Percentiles rank a stretch among this genome's conserved stretches.
Conservation (phyloP, 2,888 invertebrate species). For the Proisotoma minuta region DNA sequence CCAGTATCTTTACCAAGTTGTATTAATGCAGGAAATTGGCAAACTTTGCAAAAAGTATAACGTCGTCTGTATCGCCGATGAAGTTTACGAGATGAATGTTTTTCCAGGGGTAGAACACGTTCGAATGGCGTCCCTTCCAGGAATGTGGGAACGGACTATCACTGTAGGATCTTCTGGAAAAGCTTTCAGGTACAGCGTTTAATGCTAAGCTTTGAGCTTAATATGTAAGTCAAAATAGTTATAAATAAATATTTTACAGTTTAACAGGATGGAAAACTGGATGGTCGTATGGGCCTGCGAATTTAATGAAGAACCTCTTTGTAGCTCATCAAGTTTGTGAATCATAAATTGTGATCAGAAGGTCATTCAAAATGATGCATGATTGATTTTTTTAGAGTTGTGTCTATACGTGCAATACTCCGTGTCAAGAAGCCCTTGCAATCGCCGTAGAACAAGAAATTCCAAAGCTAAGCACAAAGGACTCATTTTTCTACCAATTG, state of each 20-base stretch:
- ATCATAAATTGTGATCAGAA: neutral
- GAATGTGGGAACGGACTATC: conserved; percentile 61
- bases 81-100: conserved; percentile 91
- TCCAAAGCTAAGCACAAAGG: conserved; percentile 50
- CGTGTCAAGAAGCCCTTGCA: conserved; percentile 90
- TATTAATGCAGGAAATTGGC: conserved; percentile 65
- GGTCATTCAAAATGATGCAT: too few relatives aligned
- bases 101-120: conserved; percentile 77
- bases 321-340: conserved; percentile 54
- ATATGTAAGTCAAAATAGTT: neutral
- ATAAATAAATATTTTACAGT: conserved; percentile 46
- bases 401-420: conserved; percentile 78
- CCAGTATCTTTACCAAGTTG: conserved; percentile 14
- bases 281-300: conserved; percentile 58
- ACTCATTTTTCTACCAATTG: conserved; percentile 77
- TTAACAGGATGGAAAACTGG: conserved; percentile 59
- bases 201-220: neutral
- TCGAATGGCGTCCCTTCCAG: conserved; percentile 72
- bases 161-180: conserved; percentile 61
- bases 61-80: conserved; percentile 87
- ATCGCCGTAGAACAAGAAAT: conserved; percentile 82
- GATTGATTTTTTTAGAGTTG: conserved; percentile 17
- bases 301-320: conserved; percentile 53
- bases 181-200: conserved; percentile 49
- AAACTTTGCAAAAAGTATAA: conserved; percentile 87